Evolutionary conservation across 2,797 vertebrate genomes (phyloP).

Genomic region (Spizella passerina): DNA sequence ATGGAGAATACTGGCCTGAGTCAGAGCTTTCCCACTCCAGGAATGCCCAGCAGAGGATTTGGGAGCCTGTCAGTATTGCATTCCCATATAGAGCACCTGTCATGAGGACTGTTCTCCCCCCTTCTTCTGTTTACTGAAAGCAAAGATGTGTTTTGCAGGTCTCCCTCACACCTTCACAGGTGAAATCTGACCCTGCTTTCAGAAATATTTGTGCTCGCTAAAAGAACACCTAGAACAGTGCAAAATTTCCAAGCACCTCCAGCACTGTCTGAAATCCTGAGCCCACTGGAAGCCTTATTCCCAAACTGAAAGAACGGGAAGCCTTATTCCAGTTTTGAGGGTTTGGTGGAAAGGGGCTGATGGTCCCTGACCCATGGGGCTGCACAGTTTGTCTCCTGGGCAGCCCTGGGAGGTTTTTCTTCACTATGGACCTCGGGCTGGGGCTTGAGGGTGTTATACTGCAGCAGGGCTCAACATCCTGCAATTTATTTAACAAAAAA

Average conservation of each 20-base stretch:
- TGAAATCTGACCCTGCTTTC: neutral
- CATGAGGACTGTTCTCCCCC: neutral
- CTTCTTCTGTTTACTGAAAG: neutral
- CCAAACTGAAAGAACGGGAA: neutral
- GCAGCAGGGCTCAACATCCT: neutral
- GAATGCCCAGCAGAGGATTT: neutral
- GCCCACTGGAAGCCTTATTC: neutral
- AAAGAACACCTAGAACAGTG: neutral
- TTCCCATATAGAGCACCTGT: rapidly evolving
- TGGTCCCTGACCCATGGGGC: neutral
- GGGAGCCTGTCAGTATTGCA: neutral
- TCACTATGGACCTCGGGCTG: rapidly evolving
- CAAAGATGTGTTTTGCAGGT: neutral
- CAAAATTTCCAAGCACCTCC: neutral
- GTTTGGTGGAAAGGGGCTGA: neutral
- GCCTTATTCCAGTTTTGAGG: neutral
- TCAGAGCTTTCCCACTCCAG: neutral
- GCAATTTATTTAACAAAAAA: neutral
- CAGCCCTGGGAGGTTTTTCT: neutral
- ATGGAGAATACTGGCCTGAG: neutral
- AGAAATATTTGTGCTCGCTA: neutral
- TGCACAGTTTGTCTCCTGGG: neutral
- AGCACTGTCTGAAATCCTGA: neutral
- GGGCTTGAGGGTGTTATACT: neutral
- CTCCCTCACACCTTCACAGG: neutral